Evolutionary conservation across 1,140 invertebrate genomes (phyloP), one percentile per base, ranked within the genome.

Genomic region (Pseudomyrmex gracilis): DNA sequence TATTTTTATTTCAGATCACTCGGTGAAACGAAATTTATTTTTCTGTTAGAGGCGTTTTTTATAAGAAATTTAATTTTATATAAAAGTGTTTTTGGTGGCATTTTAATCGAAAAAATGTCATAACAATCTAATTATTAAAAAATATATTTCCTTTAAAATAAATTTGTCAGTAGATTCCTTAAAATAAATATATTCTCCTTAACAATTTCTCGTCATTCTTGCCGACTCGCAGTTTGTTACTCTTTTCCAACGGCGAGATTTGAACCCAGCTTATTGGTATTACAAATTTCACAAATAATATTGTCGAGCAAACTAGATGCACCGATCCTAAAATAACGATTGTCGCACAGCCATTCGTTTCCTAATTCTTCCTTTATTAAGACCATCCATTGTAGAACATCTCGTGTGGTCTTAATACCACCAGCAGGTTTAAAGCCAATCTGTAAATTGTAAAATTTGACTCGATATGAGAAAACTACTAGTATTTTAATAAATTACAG

Each of bases 361-460:
- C 99, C 99, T 4, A 99, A 95, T 87, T 98, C 96, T 91, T 96
- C 96, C 91, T 98, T 96, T 20, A 99, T 96, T 17, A 99, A 94
- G 13, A 97, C 95, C 74, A 99, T 94, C 98, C 98, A 99, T 43
- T 96, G 95, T 49, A 99, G 94, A 0, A 98, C 97, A 94, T 99
- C 98, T 80, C 96, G 95, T 0, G 97, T 95, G n/a, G 97, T 98
- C 86, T 96, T 96, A 68, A 99, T 98, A 24, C 99, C 99, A 64
- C 99, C 99, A 61, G 99, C 99, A 80, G 99, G 98, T 94, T 99
- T 99, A 49, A 99, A 96, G 2, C 99, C 99, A 90, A 99, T 96
- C 97, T 98, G 82, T 83, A 94, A 91, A 90, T 90, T 51, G 12
- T 51, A 51, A 51, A 51, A 51, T 51, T 53, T 61, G 8, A 61